Evolutionary conservation across 1,140 invertebrate genomes (phyloP).

Genomic region (Euschistus heros): DNA sequence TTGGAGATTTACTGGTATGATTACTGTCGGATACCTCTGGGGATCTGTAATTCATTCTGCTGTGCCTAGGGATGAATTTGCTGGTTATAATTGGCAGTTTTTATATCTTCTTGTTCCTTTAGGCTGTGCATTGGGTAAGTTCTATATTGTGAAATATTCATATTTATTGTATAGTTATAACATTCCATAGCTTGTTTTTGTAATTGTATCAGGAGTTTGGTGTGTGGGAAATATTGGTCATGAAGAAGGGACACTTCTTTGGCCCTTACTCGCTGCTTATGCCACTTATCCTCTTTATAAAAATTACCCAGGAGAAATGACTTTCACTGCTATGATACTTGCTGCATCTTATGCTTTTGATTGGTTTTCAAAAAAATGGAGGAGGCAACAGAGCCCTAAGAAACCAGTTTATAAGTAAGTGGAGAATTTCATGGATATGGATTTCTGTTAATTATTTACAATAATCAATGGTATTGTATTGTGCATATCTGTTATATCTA

Average conservation of each 20-base stretch:
- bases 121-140: slow-evolving; percentile 60
- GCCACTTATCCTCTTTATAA: slow-evolving; percentile 44
- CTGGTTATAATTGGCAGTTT: slow-evolving; percentile 54
- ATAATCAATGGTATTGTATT: no score
- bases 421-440: no score
- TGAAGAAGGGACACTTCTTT: slow-evolving; percentile 56
- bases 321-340: slow-evolving; percentile 53
- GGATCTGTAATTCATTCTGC: slow-evolving; percentile 60
- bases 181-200: no score
- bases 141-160: background rate
- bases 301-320: slow-evolving; percentile 31
- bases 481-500: no score
- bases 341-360: slow-evolving; percentile 55
- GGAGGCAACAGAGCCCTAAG: slow-evolving; percentile 46
- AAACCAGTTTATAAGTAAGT: slow-evolving; percentile 38
- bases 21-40: slow-evolving; percentile 70
- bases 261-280: slow-evolving; percentile 57
- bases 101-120: slow-evolving; percentile 56
- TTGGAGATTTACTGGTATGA: slow-evolving; percentile 60
- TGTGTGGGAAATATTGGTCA: slow-evolving; percentile 80
- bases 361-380: slow-evolving; percentile 64
- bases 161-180: no score
- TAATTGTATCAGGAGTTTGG: slow-evolving; percentile 61
- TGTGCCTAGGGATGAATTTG: slow-evolving; percentile 62
- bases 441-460: no score